phyloP scores from a whole-genome alignment of 2,888 invertebrate genomes.

The Petrolisthes manimaculis region DNA sequence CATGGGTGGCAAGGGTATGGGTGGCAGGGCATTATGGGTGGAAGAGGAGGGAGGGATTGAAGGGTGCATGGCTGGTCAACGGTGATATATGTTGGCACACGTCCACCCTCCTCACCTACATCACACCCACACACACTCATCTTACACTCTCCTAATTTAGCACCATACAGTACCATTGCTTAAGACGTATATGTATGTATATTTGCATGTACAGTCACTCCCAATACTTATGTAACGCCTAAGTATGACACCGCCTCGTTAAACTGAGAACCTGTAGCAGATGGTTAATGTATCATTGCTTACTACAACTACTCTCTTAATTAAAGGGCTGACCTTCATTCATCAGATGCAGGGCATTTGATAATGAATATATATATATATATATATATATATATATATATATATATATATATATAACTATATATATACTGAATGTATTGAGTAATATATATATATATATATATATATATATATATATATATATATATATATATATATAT shows the following conservation, averaged over 20 bases:
- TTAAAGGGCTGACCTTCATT: background rate
- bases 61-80: background rate
- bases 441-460: constrained; percentile 2
- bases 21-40: background rate
- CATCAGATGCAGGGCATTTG: background rate
- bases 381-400: constrained; percentile 26
- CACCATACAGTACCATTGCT: background rate
- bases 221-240: too few species aligned
- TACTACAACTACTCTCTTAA: too few species aligned
- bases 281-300: too few species aligned
- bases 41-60: background rate
- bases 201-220: too few species aligned
- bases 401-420: constrained; percentile 13
- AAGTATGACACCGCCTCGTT: too few species aligned
- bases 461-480: constrained; percentile 26
- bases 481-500: constrained; percentile 18
- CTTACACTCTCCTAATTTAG: background rate
- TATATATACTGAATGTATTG: background rate
- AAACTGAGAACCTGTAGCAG: too few species aligned
- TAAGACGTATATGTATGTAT: too few species aligned
- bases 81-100: background rate
- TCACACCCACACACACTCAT: background rate
- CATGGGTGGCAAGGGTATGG: background rate
- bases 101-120: background rate
- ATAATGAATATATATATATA: background rate